Evolutionary conservation across 2,113 vertebrate genomes (phyloP), one percentile per base, ranked within the genome.

Genomic region (Callionymus lyra): DNA sequence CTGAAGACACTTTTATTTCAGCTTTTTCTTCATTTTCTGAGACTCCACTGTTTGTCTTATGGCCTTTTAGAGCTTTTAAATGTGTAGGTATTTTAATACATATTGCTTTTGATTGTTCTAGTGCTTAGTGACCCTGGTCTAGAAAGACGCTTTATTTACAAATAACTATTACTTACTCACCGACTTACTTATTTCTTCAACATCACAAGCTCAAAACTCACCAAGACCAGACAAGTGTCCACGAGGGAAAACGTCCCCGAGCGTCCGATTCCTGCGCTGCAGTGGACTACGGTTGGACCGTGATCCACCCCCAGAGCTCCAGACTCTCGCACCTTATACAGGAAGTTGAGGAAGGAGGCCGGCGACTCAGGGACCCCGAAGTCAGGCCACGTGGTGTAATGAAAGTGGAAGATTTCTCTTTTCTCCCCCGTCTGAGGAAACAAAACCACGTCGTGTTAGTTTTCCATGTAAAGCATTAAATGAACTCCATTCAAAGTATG

Each of bases 361-460:
- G 95, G 95, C 46, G 94, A 99, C 58, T 97, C 92, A 8, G 95
- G 95, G 56, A 99, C 94, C 39, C 95, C 95, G 13, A 99, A 99
- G 68, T 99, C 95, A 38, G 95, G 94, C 95, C 95, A 99, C 0
- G 93, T 97, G 42, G 95, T 99, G 84, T 98, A 99, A 84, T 99
- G 95, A 82, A 97, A 99, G 73, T 99, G 95, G 69, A 82, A 89
- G 63, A 99, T 88, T 62, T 90, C 85, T 78, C 94, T 87, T 58
- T 84, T 89, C 66, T 99, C 93, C 1, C 84, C 88, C 9, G 86
- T 94, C 95, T 98, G 77, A 58, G 77, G 27, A 74, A 75, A 10
- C 14, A 52, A 9, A 27, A 0, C 36, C 12, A 50, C 16, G 12
- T 8, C 8, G 2, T 56, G 27, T 27, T 8, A 27, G 21, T 27